phyloP scores from a whole-genome alignment of 2,797 vertebrate genomes.

The Halcyon chelicuti region DNA sequence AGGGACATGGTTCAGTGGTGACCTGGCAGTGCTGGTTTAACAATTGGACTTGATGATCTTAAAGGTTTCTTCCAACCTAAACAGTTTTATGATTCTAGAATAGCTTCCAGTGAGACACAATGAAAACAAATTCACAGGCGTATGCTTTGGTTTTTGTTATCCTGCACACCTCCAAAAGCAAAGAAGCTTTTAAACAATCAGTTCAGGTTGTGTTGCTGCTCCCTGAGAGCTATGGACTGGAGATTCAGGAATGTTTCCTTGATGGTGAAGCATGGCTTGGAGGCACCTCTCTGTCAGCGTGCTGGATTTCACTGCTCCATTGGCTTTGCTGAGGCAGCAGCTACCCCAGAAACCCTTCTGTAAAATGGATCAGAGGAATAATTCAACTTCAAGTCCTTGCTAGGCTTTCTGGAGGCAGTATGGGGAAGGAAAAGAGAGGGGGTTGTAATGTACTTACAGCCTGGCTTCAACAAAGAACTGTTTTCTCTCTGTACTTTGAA shows the following conservation, averaged over 20 bases:
- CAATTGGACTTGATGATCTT: rapidly evolving
- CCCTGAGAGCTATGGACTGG: neutral
- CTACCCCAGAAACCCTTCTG: neutral
- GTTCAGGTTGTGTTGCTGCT: neutral
- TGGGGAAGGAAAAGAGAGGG: neutral
- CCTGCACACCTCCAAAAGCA: neutral
- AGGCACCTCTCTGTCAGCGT: neutral
- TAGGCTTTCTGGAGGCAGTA: neutral
- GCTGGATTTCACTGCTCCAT: neutral
- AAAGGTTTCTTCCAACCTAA: neutral
- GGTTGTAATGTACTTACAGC: neutral
- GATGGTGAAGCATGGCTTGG: neutral
- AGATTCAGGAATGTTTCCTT: neutral
- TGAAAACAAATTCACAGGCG: neutral
- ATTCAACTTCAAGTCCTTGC: neutral
- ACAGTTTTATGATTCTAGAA: neutral
- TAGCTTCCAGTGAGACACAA: neutral
- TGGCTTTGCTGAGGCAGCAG: neutral
- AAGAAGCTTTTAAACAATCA: neutral
- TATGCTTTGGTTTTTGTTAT: neutral
- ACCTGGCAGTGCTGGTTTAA: neutral
- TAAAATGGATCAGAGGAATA: neutral
- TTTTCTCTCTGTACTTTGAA: neutral
- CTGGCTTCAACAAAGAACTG: neutral
- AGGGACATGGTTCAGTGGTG: neutral